Base-by-base conservation (phyloP, 2,797 vertebrate species). In the Nothura maculosa region DNA sequence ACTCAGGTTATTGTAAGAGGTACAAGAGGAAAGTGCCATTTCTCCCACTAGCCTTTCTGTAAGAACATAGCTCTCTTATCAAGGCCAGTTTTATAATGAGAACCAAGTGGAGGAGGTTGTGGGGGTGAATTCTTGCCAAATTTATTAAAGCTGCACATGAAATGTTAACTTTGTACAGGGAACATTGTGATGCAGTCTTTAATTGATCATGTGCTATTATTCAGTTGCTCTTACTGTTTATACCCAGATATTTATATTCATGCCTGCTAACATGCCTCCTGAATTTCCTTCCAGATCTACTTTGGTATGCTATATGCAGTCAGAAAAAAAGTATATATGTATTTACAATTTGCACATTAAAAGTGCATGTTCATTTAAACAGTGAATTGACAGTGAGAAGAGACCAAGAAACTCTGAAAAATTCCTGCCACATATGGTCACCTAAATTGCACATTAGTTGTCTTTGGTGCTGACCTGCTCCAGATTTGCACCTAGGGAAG, bases 371-470 rank as follows among this genome's bases (percentile, higher is more conserved):
- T 87, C 61, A 8, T 67, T 79, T 85, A 67, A 94, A 81, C 81
- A 40, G 58, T 66, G n/a, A 89, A 43, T 74, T 93, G 95, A 93
- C 79, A 94, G 70, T 36, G 32, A 81, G 67, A 88, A 93, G 78
- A 92, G 90, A 90, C 90, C 91, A 94, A 96, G 94, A 82, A 93
- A 43, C 75, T 81, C 86, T 74, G 68, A 25, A 93, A 93, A 92
- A 81, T 95, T 78, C 77, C 75, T 93, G 94, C 79, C 90, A 87
- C 93, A 92, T 96, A 55, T 96, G 93, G 94, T 92, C 90, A 95
- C 91, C 88, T 93, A 94, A 87, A 82, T 94, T 95, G 82, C 88
- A 87, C 75, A 88, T 82, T 82, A 95, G 57, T 90, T 94, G 85
- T 64, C 84, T 89, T 80, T 81, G 67, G 62, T 10, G 12, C 34